These are phyloP conservation scores for Drosophila bocki DNA, from an alignment of 1,140 invertebrate species.

Conservation along the genomic window DNA sequence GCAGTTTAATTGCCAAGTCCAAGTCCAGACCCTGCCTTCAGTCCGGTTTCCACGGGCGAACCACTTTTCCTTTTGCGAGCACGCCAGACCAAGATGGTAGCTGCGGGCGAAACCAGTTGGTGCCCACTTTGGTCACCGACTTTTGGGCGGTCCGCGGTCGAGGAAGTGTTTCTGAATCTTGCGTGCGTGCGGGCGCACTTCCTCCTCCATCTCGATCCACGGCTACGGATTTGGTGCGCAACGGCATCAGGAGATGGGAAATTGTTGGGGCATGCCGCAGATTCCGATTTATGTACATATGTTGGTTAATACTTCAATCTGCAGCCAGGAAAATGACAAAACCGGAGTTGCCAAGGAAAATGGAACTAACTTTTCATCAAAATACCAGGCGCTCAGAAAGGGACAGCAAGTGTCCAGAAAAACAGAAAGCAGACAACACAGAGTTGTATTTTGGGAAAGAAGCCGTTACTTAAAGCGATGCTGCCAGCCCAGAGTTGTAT, in stretches of 20 bases:
- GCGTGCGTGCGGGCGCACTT: slow-evolving; percentile 15
- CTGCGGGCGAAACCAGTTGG: slow-evolving; percentile 25
- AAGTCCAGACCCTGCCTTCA: slow-evolving; percentile 17
- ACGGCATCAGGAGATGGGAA: slow-evolving; percentile 4
- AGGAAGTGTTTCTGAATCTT: slow-evolving; percentile 9
- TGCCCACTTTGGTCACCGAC: slow-evolving; percentile 35
- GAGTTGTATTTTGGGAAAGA: too few species aligned
- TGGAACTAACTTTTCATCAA: neutral
- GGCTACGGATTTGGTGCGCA: slow-evolving; percentile 9
- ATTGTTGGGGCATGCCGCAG: slow-evolving; percentile 5
- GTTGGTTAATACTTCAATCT: slow-evolving; percentile 24
- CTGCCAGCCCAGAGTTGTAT: too few species aligned
- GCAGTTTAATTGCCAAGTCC: slow-evolving; percentile 20
- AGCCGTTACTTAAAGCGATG: too few species aligned
- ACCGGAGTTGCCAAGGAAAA: neutral
- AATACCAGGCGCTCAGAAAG: neutral
- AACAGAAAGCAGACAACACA: too few species aligned
- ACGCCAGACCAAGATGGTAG: slow-evolving; percentile 1
- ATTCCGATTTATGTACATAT: slow-evolving; percentile 25
- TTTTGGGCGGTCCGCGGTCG: slow-evolving; percentile 12
- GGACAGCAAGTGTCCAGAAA: too few species aligned
- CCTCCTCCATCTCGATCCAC: slow-evolving; percentile 3
- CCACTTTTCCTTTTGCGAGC: slow-evolving; percentile 31
- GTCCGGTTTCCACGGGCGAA: slow-evolving; percentile 30
- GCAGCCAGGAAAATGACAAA: too few species aligned